Base-by-base conservation (phyloP, 1,140 invertebrate genomes). In the Charaxes varanes region DNA sequence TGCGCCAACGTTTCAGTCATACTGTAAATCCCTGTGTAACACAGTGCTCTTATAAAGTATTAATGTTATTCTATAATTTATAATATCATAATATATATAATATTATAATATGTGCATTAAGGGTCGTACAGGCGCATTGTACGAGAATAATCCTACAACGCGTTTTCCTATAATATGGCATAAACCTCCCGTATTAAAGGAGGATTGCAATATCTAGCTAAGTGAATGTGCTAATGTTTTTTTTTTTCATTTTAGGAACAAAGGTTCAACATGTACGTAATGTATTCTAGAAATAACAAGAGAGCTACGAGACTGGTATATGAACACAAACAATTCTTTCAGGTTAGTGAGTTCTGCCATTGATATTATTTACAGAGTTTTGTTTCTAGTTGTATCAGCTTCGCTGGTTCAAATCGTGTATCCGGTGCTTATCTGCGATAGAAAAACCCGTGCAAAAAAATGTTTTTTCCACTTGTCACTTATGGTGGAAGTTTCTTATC, bases 261-360 rank as follows among this genome's bases (percentile, higher is more conserved):
- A 61, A 72, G 65, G 51, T 83, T 85, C 49, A 76, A 81, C 36
- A 78, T 85, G 72, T 85, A 85, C 55, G 73, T 85, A 42, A 81
- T 84, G 78, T 85, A 85, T 58, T 84, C 78, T 62, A 83, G 76
- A 52, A 81, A 83, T 71, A 85, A 84, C 63, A 84, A 79, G 58
- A 80, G 71, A 69, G 74, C 80, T 12, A 84, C 67, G 40, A 78
- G 71, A 71, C 67, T 83, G 40, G 73, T 82, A 8, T 79, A 59
- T 42, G 78, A 82, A 52, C 56, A 85, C 44, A 79, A 78, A 53
- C 62, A 56, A 31, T 83, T 83, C 57, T 85, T 85, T 42, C 72
- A 76, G 69, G 82, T 80, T 57, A 69, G 69, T 55, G 1, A 19
- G n/a, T 12, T 19, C 15, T 5, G 18, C 13, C 7, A 2, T 17